A percentile compares a stretch with the other conserved stretches of the same genome.
phyloP scores from a whole-genome alignment of 30 jellyfish, hydroid and myxozoan species.

The Clytia hemisphaerica region DNA sequence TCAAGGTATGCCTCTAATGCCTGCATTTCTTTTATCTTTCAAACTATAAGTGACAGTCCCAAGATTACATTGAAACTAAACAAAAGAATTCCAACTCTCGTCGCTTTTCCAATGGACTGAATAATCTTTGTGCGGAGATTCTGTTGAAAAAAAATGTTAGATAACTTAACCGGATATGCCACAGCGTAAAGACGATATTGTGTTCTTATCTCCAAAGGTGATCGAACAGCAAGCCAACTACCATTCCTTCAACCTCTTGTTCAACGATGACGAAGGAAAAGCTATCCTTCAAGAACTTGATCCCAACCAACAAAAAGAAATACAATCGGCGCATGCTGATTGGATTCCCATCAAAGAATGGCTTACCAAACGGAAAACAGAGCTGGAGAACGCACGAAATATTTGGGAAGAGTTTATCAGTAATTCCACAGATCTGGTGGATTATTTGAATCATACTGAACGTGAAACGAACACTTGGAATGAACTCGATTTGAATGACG shows the following conservation, averaged over 20 bases:
- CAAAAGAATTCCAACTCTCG: neutral
- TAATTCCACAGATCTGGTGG: conserved; percentile 59
- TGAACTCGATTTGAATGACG: conserved; percentile 80
- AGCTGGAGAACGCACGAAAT: conserved; percentile 43
- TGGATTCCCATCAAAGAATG: conserved; percentile 65
- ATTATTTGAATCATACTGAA: conserved; percentile 67
- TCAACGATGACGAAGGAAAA: conserved; percentile 37
- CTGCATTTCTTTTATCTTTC: too few relatives aligned
- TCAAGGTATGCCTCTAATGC: conserved; percentile 81
- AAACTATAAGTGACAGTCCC: too few relatives aligned
- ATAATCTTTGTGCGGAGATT: too few relatives aligned
- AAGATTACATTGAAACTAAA: too few relatives aligned
- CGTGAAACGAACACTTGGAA: conserved; percentile 47
- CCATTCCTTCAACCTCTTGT: conserved; percentile 26
- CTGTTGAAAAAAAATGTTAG: too few relatives aligned
- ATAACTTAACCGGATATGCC: too few relatives aligned
- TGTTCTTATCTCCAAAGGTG: conserved; percentile 25
- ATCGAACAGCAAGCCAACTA: conserved; percentile 54
- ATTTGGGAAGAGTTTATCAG: conserved; percentile 79
- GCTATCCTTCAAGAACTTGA: conserved; percentile 38
- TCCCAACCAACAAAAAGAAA: conserved; percentile 12
- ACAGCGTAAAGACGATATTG: too few relatives aligned
- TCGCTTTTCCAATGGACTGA: neutral
- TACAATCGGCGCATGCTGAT: conserved; percentile 69
- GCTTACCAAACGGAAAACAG: conserved; percentile 50